phyloP scores from a whole-genome alignment of 2,888 invertebrate species.

The Merodon equestris region DNA sequence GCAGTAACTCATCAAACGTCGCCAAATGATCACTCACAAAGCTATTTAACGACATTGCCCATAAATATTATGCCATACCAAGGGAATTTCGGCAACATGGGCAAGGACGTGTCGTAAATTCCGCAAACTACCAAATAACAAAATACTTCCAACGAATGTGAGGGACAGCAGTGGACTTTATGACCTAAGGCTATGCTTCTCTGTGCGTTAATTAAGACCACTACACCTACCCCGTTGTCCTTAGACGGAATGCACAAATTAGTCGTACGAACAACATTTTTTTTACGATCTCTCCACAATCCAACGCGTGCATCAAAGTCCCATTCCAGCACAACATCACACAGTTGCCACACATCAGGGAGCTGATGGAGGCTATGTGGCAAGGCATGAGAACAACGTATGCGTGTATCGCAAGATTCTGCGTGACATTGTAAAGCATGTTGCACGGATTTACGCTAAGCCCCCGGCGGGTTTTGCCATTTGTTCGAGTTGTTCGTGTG shows the following conservation, averaged over 20 bases:
- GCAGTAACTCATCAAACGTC: slow-evolving; percentile 27
- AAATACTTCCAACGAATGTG: neutral
- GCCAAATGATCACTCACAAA: slow-evolving; percentile 43
- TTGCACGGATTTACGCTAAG: slow-evolving; percentile 32
- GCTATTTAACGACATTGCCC: slow-evolving; percentile 40
- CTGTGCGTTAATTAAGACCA: slow-evolving; percentile 35
- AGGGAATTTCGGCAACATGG: slow-evolving; percentile 18
- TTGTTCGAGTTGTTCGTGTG: neutral
- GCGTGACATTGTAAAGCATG: slow-evolving; percentile 48
- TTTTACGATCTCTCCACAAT: slow-evolving; percentile 3
- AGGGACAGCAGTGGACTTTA: slow-evolving; percentile 14
- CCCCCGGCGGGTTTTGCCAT: slow-evolving; percentile 26
- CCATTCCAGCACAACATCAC: neutral
- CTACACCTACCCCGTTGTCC: too few species aligned
- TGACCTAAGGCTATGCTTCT: slow-evolving; percentile 10
- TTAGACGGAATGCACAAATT: slow-evolving; percentile 16
- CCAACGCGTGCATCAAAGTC: neutral
- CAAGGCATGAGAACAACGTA: neutral
- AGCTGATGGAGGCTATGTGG: too few species aligned
- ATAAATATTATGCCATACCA: slow-evolving; percentile 22
- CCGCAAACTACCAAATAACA: slow-evolving; percentile 13
- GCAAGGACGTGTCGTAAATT: slow-evolving; percentile 32
- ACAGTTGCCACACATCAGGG: too few species aligned
- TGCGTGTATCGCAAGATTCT: neutral
- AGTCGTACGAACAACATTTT: slow-evolving; percentile 8